Evolutionary conservation across 2,888 invertebrate genomes (phyloP), one percentile per base, ranked within the genome.

Genomic region (Asteroscopus sphinx): DNA sequence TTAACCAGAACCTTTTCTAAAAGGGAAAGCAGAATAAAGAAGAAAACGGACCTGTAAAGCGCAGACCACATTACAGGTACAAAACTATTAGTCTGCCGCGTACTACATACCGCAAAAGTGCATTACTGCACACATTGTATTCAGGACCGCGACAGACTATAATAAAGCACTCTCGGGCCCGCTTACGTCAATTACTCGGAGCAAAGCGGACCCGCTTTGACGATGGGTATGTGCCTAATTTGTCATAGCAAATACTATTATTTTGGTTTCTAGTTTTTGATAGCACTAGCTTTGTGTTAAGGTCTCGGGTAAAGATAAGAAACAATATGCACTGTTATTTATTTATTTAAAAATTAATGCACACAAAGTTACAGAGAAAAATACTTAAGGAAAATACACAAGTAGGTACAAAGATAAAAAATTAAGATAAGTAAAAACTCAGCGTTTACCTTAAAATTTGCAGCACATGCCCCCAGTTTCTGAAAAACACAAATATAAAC

Each of bases 151-250:
- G 53, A 46, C 32, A 30, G 28, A 33, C 59, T 52, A 45, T 66
- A 44, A 52, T 65, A 70, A 70, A 67, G 71, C 66, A 66, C 71
- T 70, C 51, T 35, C 39, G 33, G 16, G 36, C 15, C 37, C 51
- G 67, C 44, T 70, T 71, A 58, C 44, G 30, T 66, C 57, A 64
- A 56, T 70, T 66, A 66, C 21, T 32, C 11, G 8, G 30, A 36
- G 37, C 42, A 70, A 39, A 66, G 41, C 49, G 37, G 4, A 28
- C 26, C 0, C 42, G 39, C 59, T 66, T 58, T 51, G 35, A 36
- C 39, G 30, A 52, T 52, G 42, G 3, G 71, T 32, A 51, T 47
- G 30, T 35, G 47, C n/a, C 33, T 37, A 71, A 47, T 52, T 66
- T 66, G 33, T 45, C 32, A 30, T 16, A n/a, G 17, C 25, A 37